Base-by-base conservation (phyloP, 2,888 invertebrate species). In the Agrotis exclamationis region DNA sequence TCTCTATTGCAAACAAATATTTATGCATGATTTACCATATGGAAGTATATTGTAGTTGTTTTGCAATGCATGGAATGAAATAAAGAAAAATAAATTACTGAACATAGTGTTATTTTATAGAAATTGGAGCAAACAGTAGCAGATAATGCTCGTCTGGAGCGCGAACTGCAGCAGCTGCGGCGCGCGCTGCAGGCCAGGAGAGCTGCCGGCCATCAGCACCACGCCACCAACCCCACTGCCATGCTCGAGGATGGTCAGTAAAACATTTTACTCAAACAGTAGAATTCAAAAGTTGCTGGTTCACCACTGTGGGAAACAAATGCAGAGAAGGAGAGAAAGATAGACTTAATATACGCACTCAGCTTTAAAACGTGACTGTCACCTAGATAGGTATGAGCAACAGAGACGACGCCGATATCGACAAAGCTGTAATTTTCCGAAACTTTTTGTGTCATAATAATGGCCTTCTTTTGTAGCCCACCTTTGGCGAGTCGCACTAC, bases 61-160 rank as follows among this genome's bases (percentile, higher is more conserved):
- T 50, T 22, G 16, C 3, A 53, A 47, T 0, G 58, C 58, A 73
- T 58, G 66, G 18, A 1, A 14, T 33, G 28, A 16, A 20, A 39
- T 18, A 3, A 20, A 72, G n/a, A 0, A 9, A 18, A 3, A 14
- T 9, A 20, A 2, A 22, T 3, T 14, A 13, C 5, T 11, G 33
- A 28, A 13, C 1, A 50, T n/a, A 24, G 9, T 18, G 6, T 50
- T 1, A 45, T 24, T 13, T 57, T 1, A 58, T 90, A 98, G 98
- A 98, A 98, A 97, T 95, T 99, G 83, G 99, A 99, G 94, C 98
- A 99, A 93, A 99, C 98, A 0, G 98, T 99, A 22, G 98, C 98
- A 2, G 99, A 99, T 85, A 99, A 99, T 91, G 98, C 98, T 11
- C 97, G 98, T 2, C 93, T 99, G 76, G 99, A 99, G 92, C 98